Base-by-base conservation (phyloP, 2,797 vertebrate species). In the Smutsia gigantea region DNA sequence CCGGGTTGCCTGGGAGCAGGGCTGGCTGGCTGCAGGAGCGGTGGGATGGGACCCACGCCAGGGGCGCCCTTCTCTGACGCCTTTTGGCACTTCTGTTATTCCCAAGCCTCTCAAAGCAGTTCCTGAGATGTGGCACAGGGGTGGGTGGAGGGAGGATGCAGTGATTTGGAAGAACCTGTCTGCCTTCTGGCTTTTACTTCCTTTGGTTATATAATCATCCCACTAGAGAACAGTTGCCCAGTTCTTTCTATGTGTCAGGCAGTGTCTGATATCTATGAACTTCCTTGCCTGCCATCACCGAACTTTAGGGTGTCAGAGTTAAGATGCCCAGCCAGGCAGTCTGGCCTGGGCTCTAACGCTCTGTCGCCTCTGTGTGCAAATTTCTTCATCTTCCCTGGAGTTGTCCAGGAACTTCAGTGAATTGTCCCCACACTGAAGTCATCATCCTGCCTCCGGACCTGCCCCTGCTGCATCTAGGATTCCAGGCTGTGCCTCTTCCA, bases 21-120 rank as follows among this genome's bases (percentile, higher is more conserved):
- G 7, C 18, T 15, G 74, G 7, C 18, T 15, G 74, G 31, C 39
- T 21, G 53, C n/a, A 14, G 57, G 81, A 61, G n/a, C 57, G 12
- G 0, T 4, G 4, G 49, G 63, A 42, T 23, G 59, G 64, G 13
- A 18, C 17, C 11, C 1, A 0, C 46, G 10, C 34, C 3, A 2
- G 2, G 39, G 53, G 55, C 8, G 11, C 42, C 21, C 18, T 29
- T 42, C 49, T 77, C 18, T 6, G 1, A 21, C 25, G 64, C n/a
- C 57, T 39, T 37, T 29, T 0, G 11, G 13, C 15, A 17, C 9
- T 11, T 39, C 68, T 1, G 15, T 13, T 19, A 17, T 5, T 34
- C 59, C 14, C 6, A 4, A 55, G 11, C 27, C 14, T 18, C 68
- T 74, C 27, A 21, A 4, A 55, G 18, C n/a, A 1, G 42, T 0